Evolutionary conservation across 2,888 invertebrate genomes (phyloP), one percentile per base, ranked within the genome.

Genomic region (Amiota minor): DNA sequence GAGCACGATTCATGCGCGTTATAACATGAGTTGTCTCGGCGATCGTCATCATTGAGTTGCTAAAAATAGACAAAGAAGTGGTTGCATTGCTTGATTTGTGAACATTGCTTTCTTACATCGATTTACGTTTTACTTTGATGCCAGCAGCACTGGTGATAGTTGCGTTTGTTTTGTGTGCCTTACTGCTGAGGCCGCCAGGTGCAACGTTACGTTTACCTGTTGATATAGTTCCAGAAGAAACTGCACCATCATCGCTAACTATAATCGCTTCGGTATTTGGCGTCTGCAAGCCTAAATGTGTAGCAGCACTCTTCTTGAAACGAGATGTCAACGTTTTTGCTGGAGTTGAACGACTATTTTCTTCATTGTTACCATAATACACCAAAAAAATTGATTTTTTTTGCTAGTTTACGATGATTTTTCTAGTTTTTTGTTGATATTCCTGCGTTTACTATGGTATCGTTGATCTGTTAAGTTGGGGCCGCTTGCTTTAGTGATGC

Each of bases 401-500:
- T 59, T 4, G n/a, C 65, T 14, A 12, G 74, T 78, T 72, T 59
- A 83, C 83, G 78, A 83, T 18, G 84, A 82, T 35, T 83, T 81
- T 61, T 84, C 83, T 45, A 83, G 65, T 62, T 83, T 84, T 2
- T 76, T 79, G 46, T 18, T 55, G 14, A 4, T 6, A 70, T 55
- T 9, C 74, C 56, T 35, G 53, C n/a, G 2, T 49, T 35, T 12
- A 50, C 14, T 59, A 9, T 47, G 46, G 71, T 3, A 49, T 16
- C n/a, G 55, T 64, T 1, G 47, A 68, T 11, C 11, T 62, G 50
- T 47, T 46, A 4, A 9, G 70, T 16, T 67, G 61, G 9, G n/a
- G 46, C 49, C 62, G n/a, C 76, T 93, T 91, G 53, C 92, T 91
- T 74, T 91, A 0, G 76, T 74, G 35, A 35, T 35, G 2, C 74